Evolutionary conservation across 2,797 vertebrate species (phyloP), one percentile per base, ranked within the genome.

Genomic region (Halcyon badia): DNA sequence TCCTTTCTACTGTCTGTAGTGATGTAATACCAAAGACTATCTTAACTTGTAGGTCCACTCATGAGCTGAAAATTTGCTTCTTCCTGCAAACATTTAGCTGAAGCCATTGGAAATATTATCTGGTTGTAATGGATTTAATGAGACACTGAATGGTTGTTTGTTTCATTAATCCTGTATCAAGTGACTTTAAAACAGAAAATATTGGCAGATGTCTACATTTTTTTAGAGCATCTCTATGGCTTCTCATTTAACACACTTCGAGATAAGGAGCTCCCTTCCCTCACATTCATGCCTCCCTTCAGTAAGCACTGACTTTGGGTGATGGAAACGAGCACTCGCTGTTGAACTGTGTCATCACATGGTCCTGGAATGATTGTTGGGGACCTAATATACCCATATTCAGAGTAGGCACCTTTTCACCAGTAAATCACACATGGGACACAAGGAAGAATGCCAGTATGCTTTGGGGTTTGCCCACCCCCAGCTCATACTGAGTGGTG

Each of bases 181-280:
- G 85, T 96, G 54, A 91, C 78, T 94, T 93, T 93, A 94, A 97
- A 95, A 97, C 97, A 96, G 76, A 96, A 98, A 97, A 96, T 93
- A 97, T 75, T 97, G 91, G 93, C 96, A 97, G 71, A 96, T 96
- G 92, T 95, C 94, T 95, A 88, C 93, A 97, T 91, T 90, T 94
- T 87, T 82, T 97, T 96, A 98, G 78, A 96, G 57, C 87, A 97
- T 94, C 83, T 87, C 89, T 97, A 58, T 92, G 91, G 82, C 65
- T 96, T 96, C 95, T 93, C 91, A 90, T 83, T 93, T 96, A 97
- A 95, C 92, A 93, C 92, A 97, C 51, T 62, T 52, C 31, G 42
- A 72, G 37, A 42, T 25, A 65, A 57, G 1, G 7, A 87, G 13
- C 20, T 79, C 46, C 16, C 41, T 87, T 87, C 39, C 56, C 71